These are phyloP conservation scores for Pogonophryne albipinna DNA, from an alignment of 2,797 vertebrate species.

Conservation along the genomic window DNA sequence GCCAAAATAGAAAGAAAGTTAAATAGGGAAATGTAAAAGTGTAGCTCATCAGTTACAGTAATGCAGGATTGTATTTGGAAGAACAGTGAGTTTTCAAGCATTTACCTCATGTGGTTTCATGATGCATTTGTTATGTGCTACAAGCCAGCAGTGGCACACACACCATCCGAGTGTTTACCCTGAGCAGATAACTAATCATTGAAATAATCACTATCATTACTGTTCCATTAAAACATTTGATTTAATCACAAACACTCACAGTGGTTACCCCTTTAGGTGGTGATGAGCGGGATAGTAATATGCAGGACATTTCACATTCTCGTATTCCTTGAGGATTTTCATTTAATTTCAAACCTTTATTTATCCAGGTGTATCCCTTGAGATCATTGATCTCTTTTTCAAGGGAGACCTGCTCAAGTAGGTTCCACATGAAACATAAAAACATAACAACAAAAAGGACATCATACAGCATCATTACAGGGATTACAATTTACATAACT, in stretches of 20 bases:
- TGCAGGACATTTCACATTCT: conserved; percentile 2
- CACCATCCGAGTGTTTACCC: conserved; percentile 13
- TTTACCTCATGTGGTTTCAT: neutral
- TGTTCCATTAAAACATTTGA: conserved; percentile 35
- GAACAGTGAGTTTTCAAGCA: neutral
- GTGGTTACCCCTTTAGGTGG: conserved; percentile 14
- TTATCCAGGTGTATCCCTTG: no score
- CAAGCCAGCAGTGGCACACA: neutral
- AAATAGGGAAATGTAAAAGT: neutral
- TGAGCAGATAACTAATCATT: conserved; percentile 24
- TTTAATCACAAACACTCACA: conserved; percentile 40
- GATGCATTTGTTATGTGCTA: neutral
- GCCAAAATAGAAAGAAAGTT: neutral
- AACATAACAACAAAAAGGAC: no score
- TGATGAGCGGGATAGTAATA: conserved; percentile 13
- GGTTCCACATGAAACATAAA: no score
- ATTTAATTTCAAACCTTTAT: no score
- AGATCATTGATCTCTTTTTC: no score
- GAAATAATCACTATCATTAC: conserved; percentile 31
- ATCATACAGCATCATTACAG: no score
- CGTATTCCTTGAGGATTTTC: conserved; percentile 12
- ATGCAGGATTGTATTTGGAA: neutral
- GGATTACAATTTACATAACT: no score
- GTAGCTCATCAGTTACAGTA: neutral
- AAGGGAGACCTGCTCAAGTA: no score